These are phyloP conservation scores for Trialeurodes vaporariorum DNA, from an alignment of 1,140 invertebrate species.

Conservation along the genomic window DNA sequence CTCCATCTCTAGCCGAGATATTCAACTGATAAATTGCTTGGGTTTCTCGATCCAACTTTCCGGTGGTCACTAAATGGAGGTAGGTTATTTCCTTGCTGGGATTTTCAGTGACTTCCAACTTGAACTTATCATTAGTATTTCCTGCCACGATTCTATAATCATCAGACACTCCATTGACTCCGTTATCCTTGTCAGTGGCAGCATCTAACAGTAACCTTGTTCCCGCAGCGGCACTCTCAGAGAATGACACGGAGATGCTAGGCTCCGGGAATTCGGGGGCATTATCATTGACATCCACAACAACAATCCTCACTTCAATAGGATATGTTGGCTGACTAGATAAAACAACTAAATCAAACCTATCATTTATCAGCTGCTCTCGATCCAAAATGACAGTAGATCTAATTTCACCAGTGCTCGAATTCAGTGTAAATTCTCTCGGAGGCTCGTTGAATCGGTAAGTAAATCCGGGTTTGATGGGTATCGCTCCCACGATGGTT, in stretches of 20 bases:
- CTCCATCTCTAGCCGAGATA: slow-evolving; percentile 79
- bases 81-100: slow-evolving; percentile 79
- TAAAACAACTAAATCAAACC: slow-evolving; percentile 78
- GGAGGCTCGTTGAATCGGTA: slow-evolving; percentile 85
- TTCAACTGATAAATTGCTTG: slow-evolving; percentile 72
- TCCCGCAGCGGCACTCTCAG: slow-evolving; percentile 77
- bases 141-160: slow-evolving; percentile 80
- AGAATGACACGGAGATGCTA: slow-evolving; percentile 71
- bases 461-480: slow-evolving; percentile 72
- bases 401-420: slow-evolving; percentile 65
- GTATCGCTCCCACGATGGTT: slow-evolving; percentile 70
- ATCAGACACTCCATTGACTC: slow-evolving; percentile 72
- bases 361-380: slow-evolving; percentile 58
- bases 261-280: slow-evolving; percentile 79
- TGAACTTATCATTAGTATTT: slow-evolving; percentile 77
- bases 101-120: slow-evolving; percentile 72
- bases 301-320: slow-evolving; percentile 75
- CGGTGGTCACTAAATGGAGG: slow-evolving; percentile 79
- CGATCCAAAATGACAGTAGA: slow-evolving; percentile 70
- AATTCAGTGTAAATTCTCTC: slow-evolving; percentile 66
- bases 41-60: slow-evolving; percentile 77
- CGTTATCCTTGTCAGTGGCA: slow-evolving; percentile 72
- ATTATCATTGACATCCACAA: slow-evolving; percentile 83
- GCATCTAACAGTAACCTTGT: slow-evolving; percentile 76
- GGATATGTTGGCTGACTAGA: slow-evolving; percentile 88